Percentiles rank a stretch among this genome's conserved stretches.
These are phyloP conservation scores for Nicator chloris DNA, from an alignment of 2,113 vertebrate species.

Conservation along the genomic window DNA sequence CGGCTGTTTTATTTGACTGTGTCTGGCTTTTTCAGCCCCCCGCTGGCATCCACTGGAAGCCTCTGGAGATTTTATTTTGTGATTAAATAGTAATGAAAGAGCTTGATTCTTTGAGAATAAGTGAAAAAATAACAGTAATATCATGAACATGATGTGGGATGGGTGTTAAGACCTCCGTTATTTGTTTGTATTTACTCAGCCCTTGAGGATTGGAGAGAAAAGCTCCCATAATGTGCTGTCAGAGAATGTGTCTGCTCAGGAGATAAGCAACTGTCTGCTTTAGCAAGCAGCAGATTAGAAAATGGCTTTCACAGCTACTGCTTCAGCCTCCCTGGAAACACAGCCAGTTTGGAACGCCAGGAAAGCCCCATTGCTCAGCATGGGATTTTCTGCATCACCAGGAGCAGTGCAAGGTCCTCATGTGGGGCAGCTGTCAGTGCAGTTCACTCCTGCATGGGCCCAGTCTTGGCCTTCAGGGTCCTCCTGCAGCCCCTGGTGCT, in stretches of 20 bases:
- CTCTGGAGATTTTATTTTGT: not conserved
- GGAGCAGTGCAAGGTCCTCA: not conserved
- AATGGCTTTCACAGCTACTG: not conserved
- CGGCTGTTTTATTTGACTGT: not conserved
- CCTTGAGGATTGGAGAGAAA: not conserved
- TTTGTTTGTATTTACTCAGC: constrained; percentile 20
- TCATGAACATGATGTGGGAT: not conserved
- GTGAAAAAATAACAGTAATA: not conserved
- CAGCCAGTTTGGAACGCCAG: rapidly evolving
- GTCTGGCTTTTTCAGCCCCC: not conserved
- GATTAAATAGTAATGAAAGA: not conserved
- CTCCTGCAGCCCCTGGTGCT: not conserved
- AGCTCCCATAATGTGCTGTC: not conserved
- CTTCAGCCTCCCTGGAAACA: not conserved
- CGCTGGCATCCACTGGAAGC: not conserved
- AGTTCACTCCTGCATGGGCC: not conserved
- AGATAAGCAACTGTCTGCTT: not conserved
- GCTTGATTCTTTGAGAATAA: not conserved
- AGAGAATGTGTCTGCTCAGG: not conserved
- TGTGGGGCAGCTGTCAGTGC: not conserved
- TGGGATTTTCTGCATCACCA: not conserved
- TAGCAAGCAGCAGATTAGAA: not conserved
- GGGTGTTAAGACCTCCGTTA: not conserved
- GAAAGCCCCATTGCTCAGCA: not conserved
- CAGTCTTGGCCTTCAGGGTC: not conserved